Evolutionary conservation across 2,797 vertebrate genomes (phyloP).

Genomic region (Cygnus olor): DNA sequence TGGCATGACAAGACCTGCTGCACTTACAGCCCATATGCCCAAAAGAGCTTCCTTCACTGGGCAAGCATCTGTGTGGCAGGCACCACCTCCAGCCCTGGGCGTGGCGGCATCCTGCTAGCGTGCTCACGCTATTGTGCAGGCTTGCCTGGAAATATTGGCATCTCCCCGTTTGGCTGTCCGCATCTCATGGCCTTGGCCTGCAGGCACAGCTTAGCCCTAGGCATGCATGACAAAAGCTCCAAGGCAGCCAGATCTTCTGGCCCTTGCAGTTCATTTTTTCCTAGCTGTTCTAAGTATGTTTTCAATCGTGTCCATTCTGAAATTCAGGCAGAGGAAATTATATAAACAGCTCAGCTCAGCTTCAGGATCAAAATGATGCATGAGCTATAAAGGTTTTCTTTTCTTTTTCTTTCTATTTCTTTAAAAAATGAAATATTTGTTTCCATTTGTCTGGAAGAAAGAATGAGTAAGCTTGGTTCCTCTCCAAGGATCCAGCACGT

Average conservation of each 20-base stretch:
- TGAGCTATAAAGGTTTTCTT: neutral
- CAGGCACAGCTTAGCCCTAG: neutral
- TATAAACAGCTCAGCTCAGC: slow-evolving; percentile 34
- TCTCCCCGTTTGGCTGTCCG: neutral
- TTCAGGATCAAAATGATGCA: neutral
- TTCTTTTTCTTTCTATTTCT: neutral
- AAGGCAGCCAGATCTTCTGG: neutral
- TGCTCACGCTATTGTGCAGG: neutral
- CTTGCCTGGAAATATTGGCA: neutral
- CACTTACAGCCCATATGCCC: rapidly evolving
- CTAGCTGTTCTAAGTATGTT: neutral
- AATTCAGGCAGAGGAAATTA: slow-evolving; percentile 24
- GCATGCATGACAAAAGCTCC: neutral
- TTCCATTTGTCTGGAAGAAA: slow-evolving; percentile 40
- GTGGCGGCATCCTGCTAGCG: neutral
- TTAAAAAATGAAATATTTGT: slow-evolving; percentile 36
- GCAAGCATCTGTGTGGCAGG: rapidly evolving
- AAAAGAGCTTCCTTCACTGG: neutral
- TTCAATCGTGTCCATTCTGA: neutral
- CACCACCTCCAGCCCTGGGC: neutral
- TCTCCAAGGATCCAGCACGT: slow-evolving; percentile 17
- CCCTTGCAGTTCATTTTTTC: neutral
- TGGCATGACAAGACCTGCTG: neutral
- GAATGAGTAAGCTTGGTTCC: slow-evolving; percentile 2
- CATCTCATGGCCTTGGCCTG: rapidly evolving